Evolutionary conservation across 2,113 vertebrate species (phyloP).

Genomic region (Syrmaticus mikado): DNA sequence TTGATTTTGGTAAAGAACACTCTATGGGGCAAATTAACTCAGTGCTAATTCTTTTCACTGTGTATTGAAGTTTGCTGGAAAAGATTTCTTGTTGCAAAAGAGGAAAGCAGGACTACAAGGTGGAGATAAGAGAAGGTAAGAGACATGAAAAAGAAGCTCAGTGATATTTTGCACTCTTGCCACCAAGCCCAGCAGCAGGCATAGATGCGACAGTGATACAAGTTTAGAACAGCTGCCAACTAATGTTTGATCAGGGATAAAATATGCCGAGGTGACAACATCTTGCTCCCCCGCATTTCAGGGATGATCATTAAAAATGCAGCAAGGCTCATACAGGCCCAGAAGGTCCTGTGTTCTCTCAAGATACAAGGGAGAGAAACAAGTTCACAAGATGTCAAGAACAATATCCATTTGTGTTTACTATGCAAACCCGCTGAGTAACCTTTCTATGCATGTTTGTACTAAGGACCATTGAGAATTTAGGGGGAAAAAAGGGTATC

Average conservation of each 20-base stretch:
- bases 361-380: constrained; percentile 85
- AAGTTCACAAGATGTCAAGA: constrained; percentile 90
- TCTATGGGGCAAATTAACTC: background rate
- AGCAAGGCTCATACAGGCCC: constrained; percentile 83
- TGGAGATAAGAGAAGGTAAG: background rate
- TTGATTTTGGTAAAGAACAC: background rate
- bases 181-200: constrained; percentile 76
- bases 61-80: background rate
- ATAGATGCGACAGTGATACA: constrained; percentile 88
- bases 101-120: background rate
- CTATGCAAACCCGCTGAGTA: constrained; percentile 78
- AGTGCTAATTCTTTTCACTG: background rate
- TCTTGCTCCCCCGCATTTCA: constrained; percentile 89
- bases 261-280: constrained; percentile 94
- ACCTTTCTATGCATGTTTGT: constrained; percentile 76
- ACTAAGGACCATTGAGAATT: constrained; percentile 74
- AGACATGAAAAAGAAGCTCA: constrained; percentile 65
- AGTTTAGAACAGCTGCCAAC: constrained; percentile 88
- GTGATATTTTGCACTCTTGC: constrained; percentile 78
- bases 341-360: constrained; percentile 83
- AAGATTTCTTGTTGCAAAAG: background rate
- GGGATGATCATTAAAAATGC: constrained; percentile 91
- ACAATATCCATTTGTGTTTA: constrained; percentile 87
- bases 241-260: constrained; percentile 96
- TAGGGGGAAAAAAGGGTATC: constrained; percentile 17